Base-by-base conservation (phyloP, 2,888 invertebrate genomes). In the Blastobasis adustella region DNA sequence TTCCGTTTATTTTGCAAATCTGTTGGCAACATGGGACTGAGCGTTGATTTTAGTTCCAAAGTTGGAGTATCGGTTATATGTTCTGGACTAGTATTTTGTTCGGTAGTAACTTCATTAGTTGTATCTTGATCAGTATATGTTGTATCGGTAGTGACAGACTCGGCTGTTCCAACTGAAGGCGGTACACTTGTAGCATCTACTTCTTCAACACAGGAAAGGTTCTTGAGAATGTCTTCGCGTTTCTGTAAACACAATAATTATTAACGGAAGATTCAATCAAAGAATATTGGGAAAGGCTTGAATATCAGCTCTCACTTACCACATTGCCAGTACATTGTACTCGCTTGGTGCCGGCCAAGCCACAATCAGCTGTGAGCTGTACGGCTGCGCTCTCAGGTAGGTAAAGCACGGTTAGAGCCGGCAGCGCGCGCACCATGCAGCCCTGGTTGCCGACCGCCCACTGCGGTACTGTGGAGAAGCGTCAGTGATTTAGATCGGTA, bases 351-450 rank as follows among this genome's bases (percentile, higher is more conserved):
- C 93, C 94, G 55, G 93, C 93, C 55, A 93, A 79, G 49, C 94
- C 94, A 63, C 94, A 94, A 72, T 94, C 94, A 38, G 93, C 91
- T 43, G 93, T 93, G 51, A 94, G 84, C 73, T 93, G 94, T 49
- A 94, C 91, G 47, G 93, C 93, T 41, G 93, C 93, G 69, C 93
- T 93, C 70, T 94, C 94, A 38, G 94, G 94, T 68, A 94, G 89
- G 71, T 93, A 95, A 54, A 94, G 89, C 58, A 93, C 92, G 1
- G 94, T 94, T 58, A 94, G 80, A 40, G 93, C 93, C 5, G 94
- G 93, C 61, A 94, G 80, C 53, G 93, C 93, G 60, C 91, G 91
- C 53, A 94, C 82, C 78, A 94, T 91, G 70, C 94, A 94, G 38
- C 93, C 92, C 60, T 91, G 91, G 45, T 82, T 85, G 41, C 90